Conservation (phyloP, 2,888 invertebrate genomes). For the Chironomus tentans region DNA sequence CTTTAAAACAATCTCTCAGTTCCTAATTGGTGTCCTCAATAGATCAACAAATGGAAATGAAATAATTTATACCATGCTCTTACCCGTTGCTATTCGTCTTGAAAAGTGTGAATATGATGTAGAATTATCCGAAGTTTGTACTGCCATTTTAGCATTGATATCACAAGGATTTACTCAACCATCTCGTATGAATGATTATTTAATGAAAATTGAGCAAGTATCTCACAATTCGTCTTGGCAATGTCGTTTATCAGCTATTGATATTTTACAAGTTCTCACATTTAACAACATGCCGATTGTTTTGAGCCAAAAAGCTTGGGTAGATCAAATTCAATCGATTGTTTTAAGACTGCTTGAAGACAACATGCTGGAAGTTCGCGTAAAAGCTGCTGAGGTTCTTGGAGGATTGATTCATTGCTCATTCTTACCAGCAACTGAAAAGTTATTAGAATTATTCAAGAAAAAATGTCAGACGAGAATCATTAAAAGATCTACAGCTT, state of each 20-base stretch:
- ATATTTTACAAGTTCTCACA: conserved; percentile 60
- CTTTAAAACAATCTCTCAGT: conserved; percentile 33
- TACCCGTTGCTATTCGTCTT: conserved; percentile 58
- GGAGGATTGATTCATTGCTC: conserved; percentile 78
- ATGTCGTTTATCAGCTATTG: conserved; percentile 54
- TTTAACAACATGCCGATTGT: conserved; percentile 63
- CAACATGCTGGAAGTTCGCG: conserved; percentile 67
- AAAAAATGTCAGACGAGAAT: conserved; percentile 31
- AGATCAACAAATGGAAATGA: conserved; percentile 43
- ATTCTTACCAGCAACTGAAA: conserved; percentile 30
- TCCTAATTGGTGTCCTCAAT: conserved; percentile 42
- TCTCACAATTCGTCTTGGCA: conserved; percentile 52
- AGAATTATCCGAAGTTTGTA: conserved; percentile 60
- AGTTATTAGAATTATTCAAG: conserved; percentile 31
- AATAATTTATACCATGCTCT: conserved; percentile 50
- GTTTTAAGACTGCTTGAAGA: conserved; percentile 62
- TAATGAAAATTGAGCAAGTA: conserved; percentile 30
- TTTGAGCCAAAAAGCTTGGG: conserved; percentile 44
- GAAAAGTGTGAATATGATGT: conserved; percentile 71
- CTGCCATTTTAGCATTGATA: conserved; percentile 56
- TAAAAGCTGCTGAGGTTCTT: conserved; percentile 70
- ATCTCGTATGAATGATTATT: conserved; percentile 29
- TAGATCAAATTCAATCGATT: conserved; percentile 51
- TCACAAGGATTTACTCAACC: conserved; percentile 45
- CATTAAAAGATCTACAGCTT: conserved; percentile 27